Evolutionary conservation across 2,797 vertebrate genomes (phyloP), one percentile per base, ranked within the genome.

Genomic region (Lepilemur septentrionalis): DNA sequence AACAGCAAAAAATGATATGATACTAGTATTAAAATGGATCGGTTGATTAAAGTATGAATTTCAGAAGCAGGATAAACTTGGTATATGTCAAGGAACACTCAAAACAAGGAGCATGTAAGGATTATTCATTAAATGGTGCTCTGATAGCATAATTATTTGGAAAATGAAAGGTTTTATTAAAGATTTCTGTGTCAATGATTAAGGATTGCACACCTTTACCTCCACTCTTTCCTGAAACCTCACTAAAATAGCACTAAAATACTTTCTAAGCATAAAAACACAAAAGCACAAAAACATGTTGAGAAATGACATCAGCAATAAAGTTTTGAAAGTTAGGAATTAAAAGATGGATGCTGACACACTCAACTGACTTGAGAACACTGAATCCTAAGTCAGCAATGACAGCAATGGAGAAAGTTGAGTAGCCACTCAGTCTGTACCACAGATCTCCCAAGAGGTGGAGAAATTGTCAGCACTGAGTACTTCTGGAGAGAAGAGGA

Each of bases 31-130:
- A 94, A 86, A 93, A 78, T 88, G 20, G 20, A 78, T 59, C 20
- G 72, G 0, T 78, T 82, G 17, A 10, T 93, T 92, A 81, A 41
- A 87, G 28, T 38, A 73, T 83, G 32, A 87, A 88, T 85, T 72
- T 30, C 22, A 83, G 82, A 81, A 96, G 78, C 57, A 63, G 17
- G 89, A 69, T 88, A 92, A 92, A 84, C 28, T 85, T 82, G 14
- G 1, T 73, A 57, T 78, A 7, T 67, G 55, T 65, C 18, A 95
- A 80, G 80, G 41, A 91, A 81, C 22, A 79, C 28, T 76, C 41
- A 61, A n/a, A 91, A 75, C 5, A 80, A 90, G 30, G 28, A 91
- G n/a, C 76, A 83, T 11, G 8, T 79, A 59, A 83, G 4, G 2
- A 67, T 78, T 85, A 61, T 79, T 92, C 22, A 84, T 90, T 89